Percentiles rank a stretch among this genome's conserved stretches.
Conservation (phyloP, 1,140 invertebrate genomes). For the Drepana arcuata region DNA sequence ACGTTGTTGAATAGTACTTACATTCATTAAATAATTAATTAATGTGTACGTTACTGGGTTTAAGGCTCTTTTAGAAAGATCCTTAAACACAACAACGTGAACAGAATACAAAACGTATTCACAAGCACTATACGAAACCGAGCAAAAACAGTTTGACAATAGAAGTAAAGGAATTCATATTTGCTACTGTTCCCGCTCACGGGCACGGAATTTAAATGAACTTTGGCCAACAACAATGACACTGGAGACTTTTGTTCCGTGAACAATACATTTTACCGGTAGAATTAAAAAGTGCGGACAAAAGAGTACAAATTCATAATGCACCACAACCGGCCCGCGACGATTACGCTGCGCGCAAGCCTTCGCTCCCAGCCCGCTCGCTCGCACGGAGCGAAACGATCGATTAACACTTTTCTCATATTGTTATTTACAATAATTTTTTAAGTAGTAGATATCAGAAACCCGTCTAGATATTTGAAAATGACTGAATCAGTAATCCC, state of each 20-base stretch:
- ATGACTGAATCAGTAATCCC: no score
- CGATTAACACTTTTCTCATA: no score
- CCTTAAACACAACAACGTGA: no score
- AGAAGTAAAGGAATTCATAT: slow-evolving; percentile 63
- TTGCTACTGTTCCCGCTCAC: slow-evolving; percentile 63
- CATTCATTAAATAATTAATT: no score
- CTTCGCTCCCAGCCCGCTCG: not conserved
- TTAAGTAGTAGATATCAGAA: no score
- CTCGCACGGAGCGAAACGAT: no score
- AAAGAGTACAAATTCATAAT: slow-evolving; percentile 67
- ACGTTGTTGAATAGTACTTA: no score
- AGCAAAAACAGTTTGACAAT: slow-evolving; percentile 55
- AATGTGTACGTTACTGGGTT: no score
- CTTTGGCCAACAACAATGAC: slow-evolving; percentile 67
- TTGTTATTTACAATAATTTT: no score
- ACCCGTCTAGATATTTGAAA: no score
- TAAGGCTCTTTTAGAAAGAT: no score
- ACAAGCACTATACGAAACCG: slow-evolving; percentile 45
- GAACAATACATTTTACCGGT: slow-evolving; percentile 66
- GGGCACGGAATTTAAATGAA: slow-evolving; percentile 65
- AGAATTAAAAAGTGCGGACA: slow-evolving; percentile 63
- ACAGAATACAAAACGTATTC: slow-evolving; percentile 34
- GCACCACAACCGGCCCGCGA: slow-evolving; percentile 35
- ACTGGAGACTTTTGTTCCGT: slow-evolving; percentile 59
- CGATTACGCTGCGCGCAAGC: slow-evolving; percentile 27